These are phyloP conservation scores for Ailurus styani DNA, from an alignment of 2,113 vertebrate species.

Conservation along the genomic window DNA sequence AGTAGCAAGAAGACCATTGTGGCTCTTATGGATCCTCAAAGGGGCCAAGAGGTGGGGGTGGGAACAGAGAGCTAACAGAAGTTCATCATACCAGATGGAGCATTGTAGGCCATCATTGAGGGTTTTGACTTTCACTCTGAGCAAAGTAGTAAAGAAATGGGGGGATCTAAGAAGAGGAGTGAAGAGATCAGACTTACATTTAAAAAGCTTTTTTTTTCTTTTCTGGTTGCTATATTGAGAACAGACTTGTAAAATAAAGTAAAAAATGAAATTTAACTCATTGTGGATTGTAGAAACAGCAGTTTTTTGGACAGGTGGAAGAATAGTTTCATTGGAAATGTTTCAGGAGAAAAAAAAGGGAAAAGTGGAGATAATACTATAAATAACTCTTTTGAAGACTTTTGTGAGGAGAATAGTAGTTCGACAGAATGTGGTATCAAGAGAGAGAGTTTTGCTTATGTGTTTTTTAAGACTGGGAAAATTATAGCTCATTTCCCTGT, in stretches of 20 bases:
- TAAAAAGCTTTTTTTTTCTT: not conserved
- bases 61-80: not conserved
- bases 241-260: not conserved
- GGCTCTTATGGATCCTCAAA: not conserved
- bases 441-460: not conserved
- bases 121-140: not conserved
- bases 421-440: not conserved
- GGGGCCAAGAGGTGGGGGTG: fast-evolving
- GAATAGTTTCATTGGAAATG: not conserved
- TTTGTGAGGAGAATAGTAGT: not conserved
- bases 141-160: not conserved
- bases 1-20: not conserved
- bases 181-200: not conserved
- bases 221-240: not conserved
- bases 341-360: not conserved
- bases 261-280: not conserved
- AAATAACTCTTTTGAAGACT: not conserved
- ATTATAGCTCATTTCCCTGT: not conserved
- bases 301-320: not conserved
- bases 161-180: not conserved
- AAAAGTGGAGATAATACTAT: not conserved
- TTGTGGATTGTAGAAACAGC: not conserved
- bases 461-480: not conserved
- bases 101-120: not conserved
- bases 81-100: not conserved